These are phyloP conservation scores for Bombyx mori DNA, from an alignment of 1,140 invertebrate genomes.

Conservation along the genomic window ASM3026992v2 NC_085122.1:5283501-5284000, in stretches of 20 bases:
- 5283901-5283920: slow-evolving; percentile 72
- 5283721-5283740: slow-evolving; percentile 1
- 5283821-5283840: slow-evolving; percentile 33
- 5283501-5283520: no score
- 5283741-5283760: not conserved
- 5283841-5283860: slow-evolving; percentile 45
- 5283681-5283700: no score
- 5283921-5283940: slow-evolving; percentile 70
- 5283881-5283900: slow-evolving; percentile 67
- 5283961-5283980: slow-evolving; percentile 64
- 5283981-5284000: slow-evolving; percentile 65
- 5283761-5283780: slow-evolving; percentile 35
- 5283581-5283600: no score
- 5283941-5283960: slow-evolving; percentile 73
- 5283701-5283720: no score
- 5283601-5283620: no score
- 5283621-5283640: no score
- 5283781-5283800: slow-evolving; percentile 39
- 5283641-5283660: no score
- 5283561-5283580: no score
- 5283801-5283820: slow-evolving; percentile 58
- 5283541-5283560: no score
- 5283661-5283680: no score
- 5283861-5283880: slow-evolving; percentile 51
- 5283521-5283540: no score